phyloP scores from a whole-genome alignment of 2,797 vertebrate genomes.

The Graptemys geographica region DNA sequence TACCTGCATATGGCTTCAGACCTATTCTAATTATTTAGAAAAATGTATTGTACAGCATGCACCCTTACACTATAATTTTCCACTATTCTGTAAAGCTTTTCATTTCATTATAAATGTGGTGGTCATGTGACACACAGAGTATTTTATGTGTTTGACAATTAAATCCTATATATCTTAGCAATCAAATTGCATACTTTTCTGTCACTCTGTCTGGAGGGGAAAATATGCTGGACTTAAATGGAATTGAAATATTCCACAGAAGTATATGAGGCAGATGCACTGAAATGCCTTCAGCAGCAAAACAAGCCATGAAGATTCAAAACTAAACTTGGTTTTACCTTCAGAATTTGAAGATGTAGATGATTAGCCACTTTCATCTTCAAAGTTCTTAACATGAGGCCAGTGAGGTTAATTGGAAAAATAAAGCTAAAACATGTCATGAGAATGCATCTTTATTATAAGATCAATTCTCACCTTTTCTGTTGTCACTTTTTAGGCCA shows the following conservation, averaged over 20 bases:
- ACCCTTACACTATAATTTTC: background rate
- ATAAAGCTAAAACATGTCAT: background rate
- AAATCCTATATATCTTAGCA: constrained; percentile 15
- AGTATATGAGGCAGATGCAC: constrained; percentile 53
- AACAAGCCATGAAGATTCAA: constrained; percentile 12
- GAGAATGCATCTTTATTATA: background rate
- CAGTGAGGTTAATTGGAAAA: background rate
- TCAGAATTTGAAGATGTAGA: background rate
- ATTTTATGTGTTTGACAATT: constrained; percentile 52
- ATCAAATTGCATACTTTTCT: constrained; percentile 16
- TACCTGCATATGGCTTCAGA: background rate
- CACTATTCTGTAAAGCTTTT: constrained; percentile 21
- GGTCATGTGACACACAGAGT: background rate
- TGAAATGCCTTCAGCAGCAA: constrained; percentile 18
- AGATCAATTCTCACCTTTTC: background rate
- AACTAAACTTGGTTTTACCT: constrained; percentile 12
- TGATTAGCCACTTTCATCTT: background rate
- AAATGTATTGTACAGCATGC: background rate
- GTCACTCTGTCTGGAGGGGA: constrained; percentile 42
- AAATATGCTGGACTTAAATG: constrained; percentile 46
- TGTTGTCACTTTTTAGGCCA: background rate
- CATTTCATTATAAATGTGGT: constrained; percentile 35
- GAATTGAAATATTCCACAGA: constrained; percentile 53
- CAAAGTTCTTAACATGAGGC: background rate
- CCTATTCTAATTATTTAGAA: background rate